Percentiles rank a stretch among this genome's conserved stretches.
Conservation (phyloP, 1,140 invertebrate species). For the Drosophila malerkotliana region DNA sequence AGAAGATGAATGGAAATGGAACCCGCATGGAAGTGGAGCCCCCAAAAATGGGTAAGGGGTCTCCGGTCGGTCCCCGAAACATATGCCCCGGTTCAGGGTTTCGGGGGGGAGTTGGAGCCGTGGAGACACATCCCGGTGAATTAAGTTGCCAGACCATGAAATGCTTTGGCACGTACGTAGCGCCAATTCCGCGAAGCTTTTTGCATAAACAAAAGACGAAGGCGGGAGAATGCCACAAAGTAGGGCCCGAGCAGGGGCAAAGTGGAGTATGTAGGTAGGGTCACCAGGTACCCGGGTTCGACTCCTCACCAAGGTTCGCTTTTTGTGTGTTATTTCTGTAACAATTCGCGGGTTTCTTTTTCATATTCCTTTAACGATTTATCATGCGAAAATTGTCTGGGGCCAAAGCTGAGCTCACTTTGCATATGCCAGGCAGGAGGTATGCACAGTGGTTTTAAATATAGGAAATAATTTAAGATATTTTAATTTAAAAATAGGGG, state of each 20-base stretch:
- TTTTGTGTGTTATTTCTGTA: slow-evolving; percentile 68
- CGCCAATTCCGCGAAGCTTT: slow-evolving; percentile 77
- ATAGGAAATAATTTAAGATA: no score
- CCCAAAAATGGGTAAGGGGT: slow-evolving; percentile 8
- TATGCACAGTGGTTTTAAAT: slow-evolving; percentile 17
- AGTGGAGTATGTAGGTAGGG: neutral
- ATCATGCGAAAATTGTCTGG: slow-evolving; percentile 80
- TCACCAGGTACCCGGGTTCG: slow-evolving; percentile 14
- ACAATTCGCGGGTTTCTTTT: slow-evolving; percentile 74
- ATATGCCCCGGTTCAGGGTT: slow-evolving; percentile 3
- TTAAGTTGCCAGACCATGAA: slow-evolving; percentile 82
- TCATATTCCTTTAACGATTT: slow-evolving; percentile 80
- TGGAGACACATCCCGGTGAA: slow-evolving; percentile 49
- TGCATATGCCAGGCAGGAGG: slow-evolving; percentile 57
- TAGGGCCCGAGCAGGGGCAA: neutral
- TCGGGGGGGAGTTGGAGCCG: neutral
- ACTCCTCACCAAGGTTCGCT: slow-evolving; percentile 19
- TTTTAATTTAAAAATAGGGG: no score
- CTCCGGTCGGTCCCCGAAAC: slow-evolving; percentile 4
- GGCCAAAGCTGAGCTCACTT: slow-evolving; percentile 61
- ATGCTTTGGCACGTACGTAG: slow-evolving; percentile 79
- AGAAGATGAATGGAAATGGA: slow-evolving; percentile 69
- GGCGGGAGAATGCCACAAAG: slow-evolving; percentile 12
- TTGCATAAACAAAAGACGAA: slow-evolving; percentile 74
- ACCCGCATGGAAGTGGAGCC: slow-evolving; percentile 15